Conservation (phyloP, 2,797 vertebrate species). For the Eutrigla gurnardus region DNA sequence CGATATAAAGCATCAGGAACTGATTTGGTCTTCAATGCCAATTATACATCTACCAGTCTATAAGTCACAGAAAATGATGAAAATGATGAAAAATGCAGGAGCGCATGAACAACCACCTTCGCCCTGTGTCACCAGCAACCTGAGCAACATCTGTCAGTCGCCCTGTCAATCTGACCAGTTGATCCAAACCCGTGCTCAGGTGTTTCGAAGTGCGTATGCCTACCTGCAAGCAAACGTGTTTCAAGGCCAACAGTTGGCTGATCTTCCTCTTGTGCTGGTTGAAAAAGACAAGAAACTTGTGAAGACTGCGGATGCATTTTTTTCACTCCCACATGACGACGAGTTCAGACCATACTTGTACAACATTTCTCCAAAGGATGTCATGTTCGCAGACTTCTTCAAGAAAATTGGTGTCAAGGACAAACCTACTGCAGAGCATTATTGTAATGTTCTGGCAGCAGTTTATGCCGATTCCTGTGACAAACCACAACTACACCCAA, state of each 20-base stretch:
- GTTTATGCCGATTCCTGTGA: slow-evolving; percentile 71
- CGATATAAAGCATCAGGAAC: slow-evolving; percentile 36
- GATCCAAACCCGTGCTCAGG: slow-evolving; percentile 63
- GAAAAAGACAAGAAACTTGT: slow-evolving; percentile 76
- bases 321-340: background rate
- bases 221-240: slow-evolving; percentile 63
- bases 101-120: slow-evolving; percentile 69
- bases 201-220: slow-evolving; percentile 70
- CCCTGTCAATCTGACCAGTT: slow-evolving; percentile 50
- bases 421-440: slow-evolving; percentile 71
- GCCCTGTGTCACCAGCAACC: slow-evolving; percentile 70
- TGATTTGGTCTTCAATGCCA: slow-evolving; percentile 83
- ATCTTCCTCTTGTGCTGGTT: slow-evolving; percentile 78
- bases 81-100: slow-evolving; percentile 62
- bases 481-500: slow-evolving; percentile 70
- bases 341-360: slow-evolving; percentile 82
- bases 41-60: slow-evolving; percentile 64
- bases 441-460: slow-evolving; percentile 75
- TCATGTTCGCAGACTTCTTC: slow-evolving; percentile 68
- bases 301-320: slow-evolving; percentile 42
- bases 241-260: slow-evolving; percentile 45
- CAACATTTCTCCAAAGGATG: slow-evolving; percentile 28
- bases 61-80: fast-evolving
- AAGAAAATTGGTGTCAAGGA: slow-evolving; percentile 72
- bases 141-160: slow-evolving; percentile 77